phyloP scores from a whole-genome alignment of 2,888 invertebrate species.

The Cantharis nigra region DNA sequence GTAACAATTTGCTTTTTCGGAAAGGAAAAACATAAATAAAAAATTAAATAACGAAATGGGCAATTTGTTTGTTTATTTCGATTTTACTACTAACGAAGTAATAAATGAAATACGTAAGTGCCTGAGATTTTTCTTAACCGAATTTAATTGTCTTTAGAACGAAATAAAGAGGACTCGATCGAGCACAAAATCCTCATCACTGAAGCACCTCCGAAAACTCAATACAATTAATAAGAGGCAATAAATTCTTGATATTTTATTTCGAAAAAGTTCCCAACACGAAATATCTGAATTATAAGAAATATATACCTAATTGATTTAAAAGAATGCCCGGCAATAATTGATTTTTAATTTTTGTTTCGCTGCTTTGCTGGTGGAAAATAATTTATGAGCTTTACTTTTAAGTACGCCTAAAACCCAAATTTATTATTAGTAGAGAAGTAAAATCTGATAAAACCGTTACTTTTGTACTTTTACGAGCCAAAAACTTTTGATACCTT shows the following conservation, averaged over 20 bases:
- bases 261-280: background rate
- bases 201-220: constrained; percentile 5
- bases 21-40: constrained; percentile 27
- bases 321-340: background rate
- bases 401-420: constrained; percentile 3
- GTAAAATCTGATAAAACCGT: constrained; percentile 12
- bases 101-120: background rate
- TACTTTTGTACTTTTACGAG: constrained; percentile 10
- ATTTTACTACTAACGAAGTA: background rate
- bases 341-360: constrained; percentile 3
- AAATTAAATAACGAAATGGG: constrained; percentile 18
- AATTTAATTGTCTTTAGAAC: constrained; percentile 7
- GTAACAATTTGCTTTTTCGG: constrained; percentile 31
- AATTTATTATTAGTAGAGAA: constrained; percentile 15
- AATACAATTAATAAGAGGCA: constrained; percentile 19
- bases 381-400: background rate
- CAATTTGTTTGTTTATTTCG: constrained; percentile 10
- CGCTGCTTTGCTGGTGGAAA: background rate
- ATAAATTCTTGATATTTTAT: constrained; percentile 1
- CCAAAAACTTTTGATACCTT: constrained; percentile 12
- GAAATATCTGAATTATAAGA: background rate
- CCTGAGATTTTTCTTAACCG: background rate
- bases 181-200: background rate
- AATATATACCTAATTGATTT: background rate
- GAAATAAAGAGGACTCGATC: constrained; percentile 1